These are phyloP conservation scores for Hippoglossus stenolepis DNA, from an alignment of 2,113 vertebrate species.

Conservation along the genomic window DNA sequence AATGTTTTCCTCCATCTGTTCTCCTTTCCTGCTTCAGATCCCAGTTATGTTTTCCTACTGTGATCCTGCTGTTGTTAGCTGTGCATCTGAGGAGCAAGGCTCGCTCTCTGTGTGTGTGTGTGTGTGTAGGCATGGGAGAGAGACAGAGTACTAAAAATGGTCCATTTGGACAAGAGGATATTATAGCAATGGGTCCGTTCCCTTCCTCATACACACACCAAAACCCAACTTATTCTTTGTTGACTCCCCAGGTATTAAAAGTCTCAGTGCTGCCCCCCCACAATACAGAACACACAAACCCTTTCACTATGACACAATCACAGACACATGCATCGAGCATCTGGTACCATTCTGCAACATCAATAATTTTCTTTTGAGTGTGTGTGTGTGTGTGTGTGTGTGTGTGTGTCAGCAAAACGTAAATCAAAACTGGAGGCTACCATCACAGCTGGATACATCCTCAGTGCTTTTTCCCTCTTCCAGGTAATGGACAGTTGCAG, in stretches of 20 bases:
- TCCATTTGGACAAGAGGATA: conserved; percentile 51
- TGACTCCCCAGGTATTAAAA: no score
- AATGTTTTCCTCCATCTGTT: conserved; percentile 70
- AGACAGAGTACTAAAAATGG: conserved; percentile 19
- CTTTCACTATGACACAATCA: no score
- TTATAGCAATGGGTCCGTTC: conserved; percentile 20
- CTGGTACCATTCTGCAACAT: conserved; percentile 43
- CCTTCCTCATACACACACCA: not conserved
- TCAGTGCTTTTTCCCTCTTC: conserved; percentile 13
- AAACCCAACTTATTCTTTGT: no score
- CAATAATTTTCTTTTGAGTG: not conserved
- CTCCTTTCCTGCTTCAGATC: conserved; percentile 64
- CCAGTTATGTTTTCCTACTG: conserved; percentile 67
- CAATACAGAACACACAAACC: conserved; percentile 3
- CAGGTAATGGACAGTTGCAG: conserved; percentile 30
- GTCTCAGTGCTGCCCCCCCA: no score
- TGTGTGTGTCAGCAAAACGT: not conserved
- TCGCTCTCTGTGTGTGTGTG: conserved; percentile 1
- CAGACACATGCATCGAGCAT: conserved; percentile 43
- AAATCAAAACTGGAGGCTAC: conserved; percentile 45
- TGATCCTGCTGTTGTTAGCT: conserved; percentile 74
- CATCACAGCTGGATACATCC: conserved; percentile 62
- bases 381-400: not conserved
- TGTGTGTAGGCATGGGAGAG: conserved; percentile 7
- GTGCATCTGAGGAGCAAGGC: conserved; percentile 42